Evolutionary conservation across 1,140 invertebrate species (phyloP), one percentile per base, ranked within the genome.

Genomic region (Aphidius gifuensis): DNA sequence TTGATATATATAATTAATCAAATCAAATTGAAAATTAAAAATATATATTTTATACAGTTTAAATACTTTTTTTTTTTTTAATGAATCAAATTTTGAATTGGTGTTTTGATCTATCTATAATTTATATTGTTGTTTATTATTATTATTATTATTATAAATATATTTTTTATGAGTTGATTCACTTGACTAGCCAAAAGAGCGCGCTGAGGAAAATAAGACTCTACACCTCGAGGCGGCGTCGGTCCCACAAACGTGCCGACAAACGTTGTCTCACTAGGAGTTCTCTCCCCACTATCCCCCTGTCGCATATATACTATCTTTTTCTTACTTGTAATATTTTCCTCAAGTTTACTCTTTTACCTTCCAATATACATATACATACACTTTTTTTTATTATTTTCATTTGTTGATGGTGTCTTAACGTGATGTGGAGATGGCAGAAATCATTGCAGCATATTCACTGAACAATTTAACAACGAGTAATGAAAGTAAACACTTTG

Each of bases 231-330:
- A 60, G 68, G 70, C 74, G 66, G 73, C 68, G 66, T 71, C 74
- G 76, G 74, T 71, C 65, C 67, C 69, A 73, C 76, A 78, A 76
- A 78, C 74, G 75, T 54, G 76, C 75, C 76, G 75, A 78, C 76
- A 77, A 78, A 76, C 78, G 74, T 63, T 79, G 77, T 79, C 76
- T 73, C 71, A 68, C 71, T 71, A 70, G 66, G 64, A 70, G 68
- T 60, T 61, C 44, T 61, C 61, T 56, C 67, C 61, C 54, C 48
- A 44, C 64, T 64, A 65, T 69, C 49, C 49, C 56, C 11, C 54
- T 49, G 62, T 54, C 61, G 53, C 58, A 32, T 32, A 32, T 32
- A 32, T 63, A 60, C 63, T 58, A 57, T 56, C 23, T 32, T 32
- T 32, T 3, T 32, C 4, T 32, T 3, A 32, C 23, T 32, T 2